These are phyloP conservation scores for Steinernema feltiae DNA, from an alignment of 1,140 invertebrate species.

Conservation along the genomic window DNA sequence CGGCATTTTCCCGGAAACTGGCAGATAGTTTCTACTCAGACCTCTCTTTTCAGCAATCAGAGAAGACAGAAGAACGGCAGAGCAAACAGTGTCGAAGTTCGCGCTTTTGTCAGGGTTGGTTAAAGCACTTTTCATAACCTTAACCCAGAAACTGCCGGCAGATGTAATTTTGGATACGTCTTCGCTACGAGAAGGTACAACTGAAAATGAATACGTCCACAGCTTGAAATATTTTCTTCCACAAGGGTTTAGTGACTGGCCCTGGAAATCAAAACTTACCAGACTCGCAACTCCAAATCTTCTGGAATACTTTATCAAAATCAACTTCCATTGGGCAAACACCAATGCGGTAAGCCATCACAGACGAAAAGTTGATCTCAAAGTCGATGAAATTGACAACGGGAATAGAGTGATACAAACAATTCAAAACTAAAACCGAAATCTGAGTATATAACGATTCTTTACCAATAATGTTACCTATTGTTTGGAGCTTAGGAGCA, in stretches of 20 bases:
- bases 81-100: conserved; percentile 45
- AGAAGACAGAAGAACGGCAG: conserved; percentile 48
- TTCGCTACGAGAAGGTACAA: not conserved
- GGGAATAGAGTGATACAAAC: conserved; percentile 42
- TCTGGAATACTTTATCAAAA: conserved; percentile 18
- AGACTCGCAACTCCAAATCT: not conserved
- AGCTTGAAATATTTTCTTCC: too few relatives aligned
- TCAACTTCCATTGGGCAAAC: conserved; percentile 26
- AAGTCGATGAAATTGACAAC: conserved; percentile 49
- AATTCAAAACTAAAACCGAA: conserved; percentile 8
- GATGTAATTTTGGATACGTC: conserved; percentile 33
- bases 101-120: conserved; percentile 29
- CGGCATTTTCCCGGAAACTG: conserved; percentile 22
- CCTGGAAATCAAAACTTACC: not conserved
- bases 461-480: conserved; percentile 19
- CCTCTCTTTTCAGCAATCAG: conserved; percentile 37
- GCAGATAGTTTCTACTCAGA: conserved; percentile 38
- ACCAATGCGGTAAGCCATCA: conserved; percentile 37
- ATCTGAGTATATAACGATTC: not conserved
- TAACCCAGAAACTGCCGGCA: conserved; percentile 39
- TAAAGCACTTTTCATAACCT: conserved; percentile 28
- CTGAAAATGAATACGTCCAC: not conserved
- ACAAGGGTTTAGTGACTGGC: too few relatives aligned
- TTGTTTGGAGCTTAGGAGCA: conserved; percentile 24
- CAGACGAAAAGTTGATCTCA: conserved; percentile 39